phyloP scores from a whole-genome alignment of 2,888 invertebrate genomes.

The Drosophila quinaria region DNA sequence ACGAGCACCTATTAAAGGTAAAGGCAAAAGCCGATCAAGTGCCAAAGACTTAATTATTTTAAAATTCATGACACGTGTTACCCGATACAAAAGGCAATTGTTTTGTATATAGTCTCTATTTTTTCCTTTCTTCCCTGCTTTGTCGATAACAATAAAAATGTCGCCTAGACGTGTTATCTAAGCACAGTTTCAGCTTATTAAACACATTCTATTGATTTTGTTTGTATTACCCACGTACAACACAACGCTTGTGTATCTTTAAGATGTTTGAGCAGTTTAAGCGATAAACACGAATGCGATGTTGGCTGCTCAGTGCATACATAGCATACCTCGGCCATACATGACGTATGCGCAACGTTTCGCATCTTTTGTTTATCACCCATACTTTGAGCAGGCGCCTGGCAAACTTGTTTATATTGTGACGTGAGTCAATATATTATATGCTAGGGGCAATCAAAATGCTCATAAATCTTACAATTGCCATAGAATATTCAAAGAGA shows the following conservation, averaged over 20 bases:
- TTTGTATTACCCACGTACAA: conserved; percentile 23
- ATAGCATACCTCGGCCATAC: conserved; percentile 18
- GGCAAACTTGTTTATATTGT: conserved; percentile 50
- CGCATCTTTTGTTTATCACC: conserved; percentile 39
- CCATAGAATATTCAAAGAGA: not conserved
- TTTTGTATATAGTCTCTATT: conserved; percentile 14
- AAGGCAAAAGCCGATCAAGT: conserved; percentile 54
- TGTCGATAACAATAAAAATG: conserved; percentile 45
- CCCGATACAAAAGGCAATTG: conserved; percentile 43
- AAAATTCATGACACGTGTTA: conserved; percentile 63
- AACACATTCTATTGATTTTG: conserved; percentile 67
- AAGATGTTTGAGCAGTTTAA: conserved; percentile 64
- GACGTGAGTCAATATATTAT: conserved; percentile 57
- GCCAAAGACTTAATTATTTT: conserved; percentile 55
- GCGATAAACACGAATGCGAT: conserved; percentile 65
- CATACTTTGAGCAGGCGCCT: conserved; percentile 18
- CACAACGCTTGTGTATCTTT: conserved; percentile 48
- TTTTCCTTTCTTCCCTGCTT: not conserved
- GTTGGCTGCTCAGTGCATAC: conserved; percentile 47
- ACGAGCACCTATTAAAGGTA: conserved; percentile 45
- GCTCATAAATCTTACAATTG: conserved; percentile 51
- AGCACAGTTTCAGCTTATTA: conserved; percentile 68
- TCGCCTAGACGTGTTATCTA: conserved; percentile 59
- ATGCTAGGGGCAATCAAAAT: conserved; percentile 45
- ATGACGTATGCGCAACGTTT: conserved; percentile 48